Evolutionary conservation across 2,797 vertebrate genomes (phyloP).

Genomic region (Diplodus sargus): DNA sequence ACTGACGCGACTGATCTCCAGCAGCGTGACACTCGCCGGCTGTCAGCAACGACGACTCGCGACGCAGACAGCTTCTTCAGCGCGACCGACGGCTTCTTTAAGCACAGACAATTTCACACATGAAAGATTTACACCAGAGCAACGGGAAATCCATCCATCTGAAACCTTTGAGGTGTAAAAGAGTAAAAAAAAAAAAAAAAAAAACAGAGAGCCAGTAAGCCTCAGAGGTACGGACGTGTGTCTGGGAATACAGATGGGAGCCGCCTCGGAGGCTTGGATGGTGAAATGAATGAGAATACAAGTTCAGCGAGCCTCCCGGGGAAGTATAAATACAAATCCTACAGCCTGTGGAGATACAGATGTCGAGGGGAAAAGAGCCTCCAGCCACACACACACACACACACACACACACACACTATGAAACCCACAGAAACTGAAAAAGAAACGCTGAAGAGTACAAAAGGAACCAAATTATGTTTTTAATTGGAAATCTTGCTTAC

Average conservation of each 20-base stretch:
- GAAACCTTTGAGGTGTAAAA: constrained; percentile 64
- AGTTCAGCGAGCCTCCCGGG: constrained; percentile 17
- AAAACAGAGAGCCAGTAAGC: constrained; percentile 35
- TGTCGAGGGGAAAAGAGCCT: constrained; percentile 4
- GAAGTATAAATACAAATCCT: constrained; percentile 25
- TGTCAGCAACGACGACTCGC: constrained; percentile 37
- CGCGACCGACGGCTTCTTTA: constrained; percentile 60
- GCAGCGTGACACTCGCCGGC: constrained; percentile 17
- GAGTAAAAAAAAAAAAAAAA: not conserved
- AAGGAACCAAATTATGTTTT: not conserved
- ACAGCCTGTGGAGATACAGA: not conserved
- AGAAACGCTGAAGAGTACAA: not conserved
- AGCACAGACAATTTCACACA: constrained; percentile 78
- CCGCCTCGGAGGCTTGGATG: constrained; percentile 17
- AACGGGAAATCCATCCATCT: constrained; percentile 68
- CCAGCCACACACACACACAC: not conserved
- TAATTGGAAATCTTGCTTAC: constrained; percentile 7
- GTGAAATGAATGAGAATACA: constrained; percentile 27
- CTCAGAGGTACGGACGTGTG: constrained; percentile 16
- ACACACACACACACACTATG: constrained; percentile 13
- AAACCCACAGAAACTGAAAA: constrained; percentile 5
- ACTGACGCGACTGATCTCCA: constrained; percentile 41
- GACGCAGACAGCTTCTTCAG: constrained; percentile 58
- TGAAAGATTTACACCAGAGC: constrained; percentile 71
- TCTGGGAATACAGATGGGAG: constrained; percentile 32